These are phyloP conservation scores for Melanotaenia parkinsoni DNA, from an alignment of 2,797 vertebrate species.

Conservation along the genomic window DNA sequence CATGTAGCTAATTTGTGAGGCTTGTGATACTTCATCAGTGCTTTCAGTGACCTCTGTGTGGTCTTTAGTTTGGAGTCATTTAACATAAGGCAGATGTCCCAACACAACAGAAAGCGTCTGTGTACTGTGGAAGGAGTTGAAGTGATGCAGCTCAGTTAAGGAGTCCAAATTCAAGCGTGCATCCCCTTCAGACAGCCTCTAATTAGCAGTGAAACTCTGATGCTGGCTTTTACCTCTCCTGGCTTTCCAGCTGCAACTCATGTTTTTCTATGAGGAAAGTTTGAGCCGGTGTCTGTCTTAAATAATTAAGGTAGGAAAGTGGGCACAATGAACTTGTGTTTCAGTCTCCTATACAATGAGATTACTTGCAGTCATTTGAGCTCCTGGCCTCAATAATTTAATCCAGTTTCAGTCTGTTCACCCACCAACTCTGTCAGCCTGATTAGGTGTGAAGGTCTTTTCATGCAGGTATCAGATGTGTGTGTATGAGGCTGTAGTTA, in stretches of 20 bases:
- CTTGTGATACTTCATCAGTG: background rate
- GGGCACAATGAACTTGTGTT: conserved; percentile 64
- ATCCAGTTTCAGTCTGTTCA: conserved; percentile 37
- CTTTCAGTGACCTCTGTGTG: conserved; percentile 10
- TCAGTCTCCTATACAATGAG: conserved; percentile 46
- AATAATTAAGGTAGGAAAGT: conserved; percentile 87
- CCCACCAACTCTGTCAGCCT: conserved; percentile 38
- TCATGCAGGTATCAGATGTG: conserved; percentile 7
- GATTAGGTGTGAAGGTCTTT: conserved; percentile 51
- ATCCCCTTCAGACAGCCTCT: conserved; percentile 13
- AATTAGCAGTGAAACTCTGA: conserved; percentile 15
- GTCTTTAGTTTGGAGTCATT: conserved; percentile 11
- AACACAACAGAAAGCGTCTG: conserved; percentile 11
- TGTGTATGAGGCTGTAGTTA: background rate
- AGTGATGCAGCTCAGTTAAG: conserved; percentile 12
- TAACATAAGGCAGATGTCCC: conserved; percentile 33
- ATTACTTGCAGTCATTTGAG: conserved; percentile 71
- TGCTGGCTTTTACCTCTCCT: background rate
- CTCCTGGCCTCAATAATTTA: conserved; percentile 79
- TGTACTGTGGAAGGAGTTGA: conserved; percentile 7
- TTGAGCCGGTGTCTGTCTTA: conserved; percentile 58
- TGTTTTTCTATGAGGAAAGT: conserved; percentile 39
- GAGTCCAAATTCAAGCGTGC: conserved; percentile 24
- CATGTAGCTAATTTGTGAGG: conserved; percentile 19
- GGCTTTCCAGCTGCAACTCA: conserved; percentile 16